These are phyloP conservation scores for Pelagia noctiluca DNA, from an alignment of 30 jellyfish, hydroid and myxozoan species.

Conservation along the genomic window DNA sequence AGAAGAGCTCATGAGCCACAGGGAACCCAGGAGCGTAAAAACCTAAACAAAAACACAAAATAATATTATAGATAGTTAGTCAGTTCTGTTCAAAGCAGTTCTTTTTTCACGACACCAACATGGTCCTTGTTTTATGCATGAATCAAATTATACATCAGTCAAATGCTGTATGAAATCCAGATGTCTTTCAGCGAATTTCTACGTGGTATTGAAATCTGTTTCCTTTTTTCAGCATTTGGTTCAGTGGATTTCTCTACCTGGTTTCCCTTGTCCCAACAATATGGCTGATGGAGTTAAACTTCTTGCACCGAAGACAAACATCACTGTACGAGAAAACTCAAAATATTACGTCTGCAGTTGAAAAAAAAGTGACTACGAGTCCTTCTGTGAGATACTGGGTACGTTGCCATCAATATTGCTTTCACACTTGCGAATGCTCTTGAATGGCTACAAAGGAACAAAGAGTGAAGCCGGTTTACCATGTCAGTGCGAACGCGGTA, in stretches of 20 bases:
- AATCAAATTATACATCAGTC: no score
- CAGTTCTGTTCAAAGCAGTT: background rate
- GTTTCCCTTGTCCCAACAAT: slow-evolving; percentile 69
- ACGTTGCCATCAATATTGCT: no score
- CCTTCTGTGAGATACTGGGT: background rate
- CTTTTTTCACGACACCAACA: background rate
- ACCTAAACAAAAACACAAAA: no score
- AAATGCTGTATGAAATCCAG: background rate
- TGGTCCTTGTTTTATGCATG: no score
- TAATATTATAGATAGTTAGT: no score
- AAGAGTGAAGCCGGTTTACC: no score
- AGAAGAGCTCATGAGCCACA: no score
- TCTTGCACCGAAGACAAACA: slow-evolving; percentile 49
- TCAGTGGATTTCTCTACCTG: slow-evolving; percentile 79
- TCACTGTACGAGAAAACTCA: slow-evolving; percentile 9
- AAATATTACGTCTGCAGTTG: background rate
- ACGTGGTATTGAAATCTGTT: background rate
- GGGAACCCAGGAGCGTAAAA: no score
- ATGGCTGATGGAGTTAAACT: slow-evolving; percentile 64
- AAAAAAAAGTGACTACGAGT: background rate
- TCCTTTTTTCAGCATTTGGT: slow-evolving; percentile 67
- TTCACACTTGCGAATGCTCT: no score
- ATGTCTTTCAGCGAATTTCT: background rate
- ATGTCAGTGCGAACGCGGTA: no score
- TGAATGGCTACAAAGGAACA: no score